Base-by-base conservation (phyloP, 1,140 invertebrate species). In the Druon quercuslanigerum region DNA sequence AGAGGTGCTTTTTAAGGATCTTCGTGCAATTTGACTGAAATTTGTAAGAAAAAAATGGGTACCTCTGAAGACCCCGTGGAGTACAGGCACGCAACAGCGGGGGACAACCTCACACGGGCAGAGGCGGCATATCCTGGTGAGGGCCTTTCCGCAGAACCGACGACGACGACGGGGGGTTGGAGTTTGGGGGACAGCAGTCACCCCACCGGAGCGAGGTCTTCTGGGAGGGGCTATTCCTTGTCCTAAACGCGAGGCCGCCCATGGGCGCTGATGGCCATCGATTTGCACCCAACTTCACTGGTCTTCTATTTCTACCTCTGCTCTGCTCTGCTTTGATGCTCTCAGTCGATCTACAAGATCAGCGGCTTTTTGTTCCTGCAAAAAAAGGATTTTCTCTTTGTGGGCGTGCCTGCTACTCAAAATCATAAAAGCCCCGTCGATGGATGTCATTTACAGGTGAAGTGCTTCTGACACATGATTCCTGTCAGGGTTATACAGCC, bases 181-280 rank as follows among this genome's bases (percentile, higher is more conserved):
- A 80, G 80, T 88, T 90, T 73, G 86, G 84, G 82, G 87, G 87
- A 92, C 96, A 97, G 93, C 96, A 97, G 92, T 98, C 97, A 89
- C 96, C 96, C 96, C 97, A 98, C 92, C 97, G 95, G 84, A 98
- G 94, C 90, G 96, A 97, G 91, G 96, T 98, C 94, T 97, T 97
- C 93, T 97, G 96, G 92, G 96, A 97, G 93, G 97, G 96, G 93
- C 96, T 97, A 93, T 97, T 98, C 92, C 96, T 95, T 90, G 96
- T 97, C 93, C 94, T 97, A 95, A 97, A 97, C 92, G 94, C 96
- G 95, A 97, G 94, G 93, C 96, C 95, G 93, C 95, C 97, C 96
- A 97, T 98, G 95, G 94, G 95, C 95, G 92, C 92, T 91, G 89
- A 90, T 92, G 90, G 90, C 90, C 90, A 92, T 92, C 89, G 90